Evolutionary conservation across 2,113 vertebrate genomes (phyloP), one percentile per base, ranked within the genome.

Genomic region (Heloderma charlesbogerti): DNA sequence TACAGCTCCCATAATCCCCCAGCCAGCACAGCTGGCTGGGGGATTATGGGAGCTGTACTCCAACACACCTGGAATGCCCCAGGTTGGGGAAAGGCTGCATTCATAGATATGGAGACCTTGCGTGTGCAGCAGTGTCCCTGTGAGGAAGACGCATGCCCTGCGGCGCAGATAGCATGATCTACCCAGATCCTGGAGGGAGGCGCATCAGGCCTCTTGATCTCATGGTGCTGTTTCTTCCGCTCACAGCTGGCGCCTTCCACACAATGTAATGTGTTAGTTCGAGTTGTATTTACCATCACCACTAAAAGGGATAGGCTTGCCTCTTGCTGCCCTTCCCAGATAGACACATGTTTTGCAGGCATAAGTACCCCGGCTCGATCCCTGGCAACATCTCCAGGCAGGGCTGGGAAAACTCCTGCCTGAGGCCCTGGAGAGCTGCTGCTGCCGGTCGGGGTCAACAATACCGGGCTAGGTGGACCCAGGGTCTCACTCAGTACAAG

Each of bases 121-220:
- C 0, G 18, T 31, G 0, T 48, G 16, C 31, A 1, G n/a, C 48
- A 51, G 0, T 0, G 43, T 0, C 0, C 20, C 57, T n/a, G n/a
- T n/a, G 0, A 0, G 2, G 0, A 1, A 7, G 87, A 72, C 45
- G 80, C 71, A 0, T 6, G 0, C n/a, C 67, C 45, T 81, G 18
- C 0, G 0, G 75, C 91, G 37, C 1, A 57, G 89, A 92, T 93
- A 91, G 87, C n/a, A n/a, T n/a, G 87, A 95, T 95, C 91, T 95
- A 78, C 89, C 89, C 89, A 34, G 93, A 97, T 97, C 97, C 95
- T 92, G 1, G 0, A 86, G 83, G 1, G 29, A 22, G 25, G n/a
- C 0, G 0, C 69, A 67, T 7, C 37, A 57, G 40, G 16, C 43
- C 25, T 8, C 54, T 71, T 12, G 92, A 20, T 40, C 29, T 84